phyloP scores from a whole-genome alignment of 2,113 vertebrate genomes.

The Onychostoma macrolepis region DNA sequence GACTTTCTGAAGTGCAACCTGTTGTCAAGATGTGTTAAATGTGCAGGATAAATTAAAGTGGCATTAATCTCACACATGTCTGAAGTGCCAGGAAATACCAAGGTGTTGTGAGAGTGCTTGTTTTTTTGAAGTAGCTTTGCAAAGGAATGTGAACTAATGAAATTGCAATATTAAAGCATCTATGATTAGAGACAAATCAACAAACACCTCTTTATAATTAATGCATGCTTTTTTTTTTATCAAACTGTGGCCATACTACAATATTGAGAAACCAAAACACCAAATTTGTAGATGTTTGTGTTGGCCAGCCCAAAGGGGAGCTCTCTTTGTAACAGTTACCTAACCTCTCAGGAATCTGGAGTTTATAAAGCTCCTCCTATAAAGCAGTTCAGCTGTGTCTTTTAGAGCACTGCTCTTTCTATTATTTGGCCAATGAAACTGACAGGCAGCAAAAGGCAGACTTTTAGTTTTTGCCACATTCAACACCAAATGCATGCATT shows the following conservation, averaged over 20 bases:
- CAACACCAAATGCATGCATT: background rate
- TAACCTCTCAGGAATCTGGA: conserved; percentile 41
- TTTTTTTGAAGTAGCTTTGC: background rate
- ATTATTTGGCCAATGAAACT: background rate
- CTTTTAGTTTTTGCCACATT: background rate
- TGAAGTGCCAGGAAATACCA: conserved; percentile 17
- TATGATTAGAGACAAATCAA: background rate
- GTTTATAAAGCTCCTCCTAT: conserved; percentile 36
- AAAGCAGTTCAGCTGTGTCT: background rate
- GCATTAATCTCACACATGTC: conserved; percentile 9
- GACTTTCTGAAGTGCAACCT: background rate
- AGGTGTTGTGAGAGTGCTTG: conserved; percentile 13
- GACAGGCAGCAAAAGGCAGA: background rate
- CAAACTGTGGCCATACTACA: background rate
- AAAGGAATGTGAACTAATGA: background rate
- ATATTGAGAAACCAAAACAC: background rate
- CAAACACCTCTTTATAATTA: background rate
- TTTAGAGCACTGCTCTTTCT: background rate
- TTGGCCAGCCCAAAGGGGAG: conserved; percentile 19
- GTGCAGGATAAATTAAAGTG: background rate
- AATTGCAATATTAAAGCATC: background rate
- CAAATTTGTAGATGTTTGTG: conserved; percentile 25
- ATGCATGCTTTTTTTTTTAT: background rate
- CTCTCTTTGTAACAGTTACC: conserved; percentile 2
- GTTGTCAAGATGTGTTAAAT: background rate